phyloP scores from a whole-genome alignment of 2,113 vertebrate genomes.

The Apus apus region DNA sequence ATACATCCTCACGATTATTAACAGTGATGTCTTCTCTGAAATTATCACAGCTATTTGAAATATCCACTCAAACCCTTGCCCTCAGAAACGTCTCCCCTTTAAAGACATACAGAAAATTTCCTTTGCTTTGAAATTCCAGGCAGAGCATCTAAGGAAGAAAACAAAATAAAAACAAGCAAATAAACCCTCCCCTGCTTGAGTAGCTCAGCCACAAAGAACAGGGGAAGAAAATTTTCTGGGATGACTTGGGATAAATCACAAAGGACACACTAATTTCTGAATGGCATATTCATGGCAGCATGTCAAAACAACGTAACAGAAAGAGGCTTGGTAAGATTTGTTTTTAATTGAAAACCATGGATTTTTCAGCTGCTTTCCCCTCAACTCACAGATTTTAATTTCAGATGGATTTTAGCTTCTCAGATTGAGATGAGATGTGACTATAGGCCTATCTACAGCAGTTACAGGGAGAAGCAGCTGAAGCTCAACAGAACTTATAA shows the following conservation, averaged over 20 bases:
- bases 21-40: not conserved
- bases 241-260: not conserved
- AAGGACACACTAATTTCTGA: not conserved
- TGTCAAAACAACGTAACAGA: not conserved
- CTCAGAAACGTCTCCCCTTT: not conserved
- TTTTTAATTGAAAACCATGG: not conserved
- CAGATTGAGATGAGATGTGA: not conserved
- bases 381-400: not conserved
- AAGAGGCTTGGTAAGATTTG: not conserved
- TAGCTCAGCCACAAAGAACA: not conserved
- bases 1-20: not conserved
- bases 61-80: not conserved
- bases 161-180: not conserved
- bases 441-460: not conserved
- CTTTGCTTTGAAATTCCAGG: conserved; percentile 9
- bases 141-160: not conserved
- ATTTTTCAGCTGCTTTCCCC: not conserved
- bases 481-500: not conserved
- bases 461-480: not conserved
- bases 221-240: not conserved
- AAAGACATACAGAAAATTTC: not conserved
- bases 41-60: not conserved
- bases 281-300: not conserved
- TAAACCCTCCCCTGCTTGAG: not conserved
- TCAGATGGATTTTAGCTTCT: not conserved